phyloP scores from a whole-genome alignment of 37 sponge, comb jelly and placozoan genomes.

The Beroe ovata region DNA sequence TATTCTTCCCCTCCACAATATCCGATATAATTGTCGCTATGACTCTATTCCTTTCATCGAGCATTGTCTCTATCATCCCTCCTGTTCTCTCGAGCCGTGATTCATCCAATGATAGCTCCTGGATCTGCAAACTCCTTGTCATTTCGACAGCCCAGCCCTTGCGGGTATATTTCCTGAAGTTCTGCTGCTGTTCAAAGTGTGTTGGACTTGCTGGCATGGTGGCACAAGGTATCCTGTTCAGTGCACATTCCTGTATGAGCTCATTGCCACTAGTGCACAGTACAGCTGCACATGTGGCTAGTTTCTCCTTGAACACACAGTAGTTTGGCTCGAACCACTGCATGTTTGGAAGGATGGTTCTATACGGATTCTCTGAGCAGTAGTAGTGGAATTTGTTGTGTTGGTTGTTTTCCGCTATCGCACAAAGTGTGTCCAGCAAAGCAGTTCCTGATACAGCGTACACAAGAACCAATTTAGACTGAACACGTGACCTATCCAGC shows the following conservation, averaged over 20 bases:
- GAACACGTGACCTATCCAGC: not conserved
- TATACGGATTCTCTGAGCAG: not conserved
- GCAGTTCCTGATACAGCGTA: not conserved
- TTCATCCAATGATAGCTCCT: not conserved
- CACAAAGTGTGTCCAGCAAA: not conserved
- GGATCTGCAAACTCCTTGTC: not conserved
- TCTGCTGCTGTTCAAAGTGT: not conserved
- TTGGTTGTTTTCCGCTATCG: not conserved
- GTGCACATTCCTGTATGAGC: not conserved
- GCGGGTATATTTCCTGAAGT: not conserved
- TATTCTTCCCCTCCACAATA: too few species aligned
- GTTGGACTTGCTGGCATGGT: not conserved
- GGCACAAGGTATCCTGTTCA: not conserved
- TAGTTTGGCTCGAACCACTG: not conserved
- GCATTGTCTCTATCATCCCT: not conserved
- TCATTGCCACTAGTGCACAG: not conserved
- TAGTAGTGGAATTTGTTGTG: not conserved
- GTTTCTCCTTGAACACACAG: not conserved
- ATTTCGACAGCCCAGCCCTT: not conserved
- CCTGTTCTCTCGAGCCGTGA: not conserved
- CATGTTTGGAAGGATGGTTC: not conserved
- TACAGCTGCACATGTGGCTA: not conserved
- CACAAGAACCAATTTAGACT: not conserved
- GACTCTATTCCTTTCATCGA: not conserved
- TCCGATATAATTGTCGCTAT: too few species aligned